Base-by-base conservation (phyloP, 2,888 invertebrate species). In the Cacoxenus indagator region DNA sequence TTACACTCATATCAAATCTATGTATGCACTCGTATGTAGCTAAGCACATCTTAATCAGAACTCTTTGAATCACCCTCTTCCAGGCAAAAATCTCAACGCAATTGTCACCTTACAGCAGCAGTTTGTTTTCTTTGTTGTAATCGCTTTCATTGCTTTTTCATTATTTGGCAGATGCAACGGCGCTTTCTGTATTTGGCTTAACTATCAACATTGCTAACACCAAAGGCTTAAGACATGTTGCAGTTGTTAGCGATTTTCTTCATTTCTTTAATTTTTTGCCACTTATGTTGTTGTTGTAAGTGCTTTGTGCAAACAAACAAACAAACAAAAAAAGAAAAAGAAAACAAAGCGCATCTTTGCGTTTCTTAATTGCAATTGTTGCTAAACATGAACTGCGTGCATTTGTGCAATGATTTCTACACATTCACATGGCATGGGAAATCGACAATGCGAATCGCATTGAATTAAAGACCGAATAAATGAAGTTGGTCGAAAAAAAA, bases 291-390 rank as follows among this genome's bases (percentile, higher is more conserved):
- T 51, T 22, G 51, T 19, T 51, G 22, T 51, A 19, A 6, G 9
- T 51, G 22, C 9, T 22, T 11, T 43, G n/a, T 43, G 45, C n/a
- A 43, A 43, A n/a, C n/a, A n/a, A n/a, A n/a, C n/a, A n/a, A n/a
- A n/a, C n/a, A n/a, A n/a, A n/a, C n/a, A n/a, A n/a, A n/a, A n/a
- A n/a, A n/a, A n/a, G n/a, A n/a, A n/a, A n/a, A n/a, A n/a, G n/a
- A n/a, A n/a, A n/a, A n/a, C n/a, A n/a, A n/a, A n/a, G 37, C 37
- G 37, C 37, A 37, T 37, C 37, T 37, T 37, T 37, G 37, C 37
- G 37, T 37, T 65, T 77, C 75, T 80, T 80, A 82, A 82, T 77
- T 78, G 76, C 76, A 78, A 76, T 78, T 76, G 75, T 78, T 78
- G 72, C 72, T 72, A 73, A 69, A 73, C 79, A 79, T 81, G 74